Evolutionary conservation across 2,888 invertebrate species (phyloP), one percentile per base, ranked within the genome.

Genomic region (Clivina fossor): DNA sequence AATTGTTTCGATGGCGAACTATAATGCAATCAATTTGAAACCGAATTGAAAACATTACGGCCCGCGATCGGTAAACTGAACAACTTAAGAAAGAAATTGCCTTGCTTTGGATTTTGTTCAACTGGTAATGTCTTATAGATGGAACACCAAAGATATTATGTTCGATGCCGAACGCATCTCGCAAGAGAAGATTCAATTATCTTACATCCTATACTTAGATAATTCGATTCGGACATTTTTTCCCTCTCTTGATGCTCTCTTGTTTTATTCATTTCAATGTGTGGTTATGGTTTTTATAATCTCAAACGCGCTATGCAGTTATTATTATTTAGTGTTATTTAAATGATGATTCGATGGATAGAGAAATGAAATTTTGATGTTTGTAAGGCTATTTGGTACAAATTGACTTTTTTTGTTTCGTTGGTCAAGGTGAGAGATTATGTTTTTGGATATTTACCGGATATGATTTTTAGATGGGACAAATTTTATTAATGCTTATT

Each of bases 11-110:
- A n/a, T n/a, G n/a, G n/a, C n/a, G 47, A 40, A 28, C 55, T 55
- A 55, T 55, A 55, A 55, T 55, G 47, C 46, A 55, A 55, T 55
- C 55, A 55, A 55, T 55, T 55, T 47, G 28, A 47, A 55, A 47
- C 40, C 47, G 55, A 55, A 55, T 55, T 46, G 47, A 55, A 55
- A 55, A 55, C 55, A 55, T 55, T 55, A 46, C 32, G 38, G 47
- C 26, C 40, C 46, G 40, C 38, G 38, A 47, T 47, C 40, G 55
- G n/a, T n/a, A n/a, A n/a, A n/a, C n/a, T n/a, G n/a, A n/a, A n/a
- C 47, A 47, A 38, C 55, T 55, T 55, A 55, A 47, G 55, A 47
- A 49, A n/a, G n/a, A n/a, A 49, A 49, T 49, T 49, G 49, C 37
- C 38, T 47, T 53, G 53, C 26, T 26, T 26, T 38, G 28, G 43